Conservation (phyloP, 1,140 invertebrate species). For the Trichomalopsis sarcophagae region DNA sequence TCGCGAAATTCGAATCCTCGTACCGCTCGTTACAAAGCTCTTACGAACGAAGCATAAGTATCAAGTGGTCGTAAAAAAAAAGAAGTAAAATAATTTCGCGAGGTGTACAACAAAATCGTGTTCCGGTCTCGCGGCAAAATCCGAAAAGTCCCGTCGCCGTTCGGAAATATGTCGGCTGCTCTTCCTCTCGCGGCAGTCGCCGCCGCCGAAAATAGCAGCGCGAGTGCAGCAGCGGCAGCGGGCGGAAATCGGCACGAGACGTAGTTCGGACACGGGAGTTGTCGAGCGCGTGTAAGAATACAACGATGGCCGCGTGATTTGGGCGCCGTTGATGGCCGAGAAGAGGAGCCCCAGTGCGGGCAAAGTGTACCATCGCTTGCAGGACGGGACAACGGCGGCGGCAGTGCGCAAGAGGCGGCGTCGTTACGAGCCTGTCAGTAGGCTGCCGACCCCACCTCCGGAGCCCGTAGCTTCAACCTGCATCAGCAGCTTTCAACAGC, state of each 20-base stretch:
- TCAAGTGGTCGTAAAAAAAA: no score
- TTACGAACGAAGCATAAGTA: no score
- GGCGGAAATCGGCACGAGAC: not conserved
- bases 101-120: no score
- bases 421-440: conserved; percentile 21
- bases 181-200: not conserved
- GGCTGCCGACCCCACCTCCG: conserved; percentile 62
- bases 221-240: not conserved
- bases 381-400: not conserved
- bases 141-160: not conserved
- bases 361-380: not conserved
- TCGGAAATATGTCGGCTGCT: conserved; percentile 42
- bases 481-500: conserved; percentile 78
- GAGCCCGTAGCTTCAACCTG: conserved; percentile 48
- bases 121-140: no score
- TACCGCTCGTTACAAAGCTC: no score
- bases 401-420: conserved; percentile 32
- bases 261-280: no score
- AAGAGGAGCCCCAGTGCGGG: not conserved
- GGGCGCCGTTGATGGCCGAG: not conserved
- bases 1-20: no score
- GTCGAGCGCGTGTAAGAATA: not conserved
- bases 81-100: no score
- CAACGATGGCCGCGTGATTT: not conserved
- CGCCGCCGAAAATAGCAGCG: conserved; percentile 21